Base-by-base conservation (phyloP, 2,888 invertebrate genomes). In the Coelinius sp. region DNA sequence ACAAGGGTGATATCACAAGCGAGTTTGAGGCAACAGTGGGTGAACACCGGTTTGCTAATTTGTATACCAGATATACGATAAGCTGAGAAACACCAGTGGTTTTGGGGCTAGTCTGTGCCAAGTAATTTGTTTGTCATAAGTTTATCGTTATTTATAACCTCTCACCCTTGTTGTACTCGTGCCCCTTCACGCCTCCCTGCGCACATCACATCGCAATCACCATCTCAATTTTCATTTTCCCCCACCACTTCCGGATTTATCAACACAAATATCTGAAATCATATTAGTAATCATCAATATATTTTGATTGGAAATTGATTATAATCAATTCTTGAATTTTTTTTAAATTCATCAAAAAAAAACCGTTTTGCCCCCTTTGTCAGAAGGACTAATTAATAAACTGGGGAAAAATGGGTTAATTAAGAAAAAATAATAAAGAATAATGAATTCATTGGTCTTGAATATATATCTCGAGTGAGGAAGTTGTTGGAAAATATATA, bases 111-210 rank as follows among this genome's bases (percentile, higher is more conserved):
- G 70, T 71, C 77, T 76, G 74, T 73, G 73, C 73, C 79, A 81
- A 80, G 80, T 83, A 85, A 85, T 85, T 85, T 83, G 83, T 85
- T 84, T 84, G 83, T 84, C 85, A 84, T 84, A 84, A 83, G 77
- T 80, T 82, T 80, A 80, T 77, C 80, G 80, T 79, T 79, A 84
- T 84, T 84, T 83, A 82, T 82, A 74, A 78, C 70, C 74, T 68
- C 44, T 72, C 67, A 70, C 68, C 63, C 68, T 53, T 68, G 52
- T 49, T 44, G 24, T 35, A 46, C 24, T 14, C 59, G 20, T 59
- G 59, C 17, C n/a, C 59, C 59, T 59, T 31, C 27, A 25, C 59
- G 35, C 35, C 59, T 59, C 20, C 7, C 35, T 59, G 12, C 8
- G 10, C 31, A n/a, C n/a, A n/a, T n/a, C n/a, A n/a, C n/a, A 59